These are phyloP conservation scores for Mustela nigripes DNA, from an alignment of 2,113 vertebrate species.

Conservation along the genomic window DNA sequence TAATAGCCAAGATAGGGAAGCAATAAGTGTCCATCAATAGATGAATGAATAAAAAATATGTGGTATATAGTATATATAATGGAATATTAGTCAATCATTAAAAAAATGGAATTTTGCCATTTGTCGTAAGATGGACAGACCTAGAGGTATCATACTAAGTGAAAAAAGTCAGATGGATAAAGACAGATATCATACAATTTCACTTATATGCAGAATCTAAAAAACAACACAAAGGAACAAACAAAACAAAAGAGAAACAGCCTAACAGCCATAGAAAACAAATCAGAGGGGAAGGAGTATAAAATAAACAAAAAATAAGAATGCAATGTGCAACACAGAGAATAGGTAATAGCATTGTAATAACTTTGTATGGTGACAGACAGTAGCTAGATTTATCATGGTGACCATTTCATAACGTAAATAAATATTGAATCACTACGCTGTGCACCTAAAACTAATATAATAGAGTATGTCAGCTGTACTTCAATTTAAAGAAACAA, in stretches of 20 bases:
- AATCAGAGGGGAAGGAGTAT: background rate
- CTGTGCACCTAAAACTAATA: background rate
- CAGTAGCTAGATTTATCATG: background rate
- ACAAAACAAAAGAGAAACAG: background rate
- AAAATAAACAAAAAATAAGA: background rate
- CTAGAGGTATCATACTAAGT: background rate
- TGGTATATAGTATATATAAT: background rate
- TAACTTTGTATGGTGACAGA: background rate
- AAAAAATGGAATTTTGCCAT: background rate
- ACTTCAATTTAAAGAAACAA: background rate
- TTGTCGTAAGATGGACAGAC: background rate
- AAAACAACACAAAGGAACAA: background rate
- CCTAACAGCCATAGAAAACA: background rate
- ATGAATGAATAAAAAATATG: background rate
- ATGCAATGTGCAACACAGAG: background rate
- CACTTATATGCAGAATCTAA: background rate
- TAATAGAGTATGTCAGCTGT: background rate
- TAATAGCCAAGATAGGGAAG: background rate
- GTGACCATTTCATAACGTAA: background rate
- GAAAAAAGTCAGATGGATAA: background rate
- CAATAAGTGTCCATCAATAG: background rate
- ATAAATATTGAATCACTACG: background rate
- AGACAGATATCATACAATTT: background rate
- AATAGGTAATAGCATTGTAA: background rate
- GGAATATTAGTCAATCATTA: background rate